Conservation (phyloP, 37 sponge, comb jelly and placozoan species). For the Beroe forskalii region DNA sequence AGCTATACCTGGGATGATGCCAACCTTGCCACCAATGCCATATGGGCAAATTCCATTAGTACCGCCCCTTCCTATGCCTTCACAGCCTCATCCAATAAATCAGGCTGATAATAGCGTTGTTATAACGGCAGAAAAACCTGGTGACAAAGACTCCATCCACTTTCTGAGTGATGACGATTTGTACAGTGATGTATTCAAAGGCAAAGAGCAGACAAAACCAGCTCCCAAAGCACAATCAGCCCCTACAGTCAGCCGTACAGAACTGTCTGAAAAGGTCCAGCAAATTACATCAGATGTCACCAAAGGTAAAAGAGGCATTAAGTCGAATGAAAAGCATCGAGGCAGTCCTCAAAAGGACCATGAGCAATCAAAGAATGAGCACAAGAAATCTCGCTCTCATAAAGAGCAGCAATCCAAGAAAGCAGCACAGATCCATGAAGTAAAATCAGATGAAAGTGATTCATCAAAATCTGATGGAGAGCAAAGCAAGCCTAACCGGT, state of each 20-base stretch:
- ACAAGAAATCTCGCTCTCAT: too few relatives aligned
- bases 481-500: background rate
- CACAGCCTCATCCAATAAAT: background rate
- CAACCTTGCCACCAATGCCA: slow-evolving; percentile 33
- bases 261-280: background rate
- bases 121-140: background rate
- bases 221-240: background rate
- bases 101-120: background rate
- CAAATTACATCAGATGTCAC: too few relatives aligned
- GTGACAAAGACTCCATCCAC: background rate
- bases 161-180: slow-evolving; percentile 31
- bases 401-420: too few relatives aligned
- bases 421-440: background rate
- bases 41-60: background rate
- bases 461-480: background rate
- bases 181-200: slow-evolving; percentile 54
- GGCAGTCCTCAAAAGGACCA: background rate
- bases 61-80: background rate
- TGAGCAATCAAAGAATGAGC: too few relatives aligned
- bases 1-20: slow-evolving; percentile 30
- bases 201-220: slow-evolving; percentile 26
- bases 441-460: background rate
- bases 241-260: background rate
- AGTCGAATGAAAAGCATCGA: background rate
- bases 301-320: background rate